Evolutionary conservation across 2,888 invertebrate species (phyloP), one percentile per base, ranked within the genome.

Genomic region (Lymantria monacha): DNA sequence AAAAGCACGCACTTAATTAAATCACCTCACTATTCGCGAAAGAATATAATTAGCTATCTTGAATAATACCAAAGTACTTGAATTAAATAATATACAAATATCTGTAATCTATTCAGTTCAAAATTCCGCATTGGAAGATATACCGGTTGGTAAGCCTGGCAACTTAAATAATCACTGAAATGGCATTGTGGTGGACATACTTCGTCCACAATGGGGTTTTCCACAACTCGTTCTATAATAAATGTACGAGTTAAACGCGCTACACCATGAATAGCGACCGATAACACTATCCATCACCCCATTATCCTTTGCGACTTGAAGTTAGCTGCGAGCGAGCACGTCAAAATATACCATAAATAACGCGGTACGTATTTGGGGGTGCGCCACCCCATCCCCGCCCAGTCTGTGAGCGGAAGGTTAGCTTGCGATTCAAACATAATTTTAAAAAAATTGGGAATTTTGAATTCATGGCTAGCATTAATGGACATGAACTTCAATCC

Each of bases 331-430:
- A 80, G 72, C 75, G 76, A 69, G 70, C 80, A 91, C 85, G 91
- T 91, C 91, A 91, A 89, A 91, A 89, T 91, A 89, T 81, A 85
- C 83, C 86, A 85, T 88, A 90, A 90, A 91, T 90, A 87, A 86
- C 83, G 75, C 76, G 74, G 81, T 81, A 78, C 75, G 79, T 78
- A 79, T 69, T 59, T 70, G 76, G 79, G 85, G 82, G 38, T n/a
- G 81, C 75, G 77, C 72, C 79, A 75, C 79, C 72, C 77, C 78
- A 69, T 69, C 72, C 72, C 70, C 68, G 60, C 61, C 74, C 75
- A 75, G 75, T 67, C 72, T 74, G 72, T 71, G 71, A 74, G 75
- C 70, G 74, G 69, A 68, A 62, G 66, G 57, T 57, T 51, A 52
- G 68, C 69, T 72, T 75, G 70, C 66, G 74, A 76, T 74, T 53